Evolutionary conservation across 1,140 invertebrate genomes (phyloP).

Genomic region (Brevipalpus yothersi): DNA sequence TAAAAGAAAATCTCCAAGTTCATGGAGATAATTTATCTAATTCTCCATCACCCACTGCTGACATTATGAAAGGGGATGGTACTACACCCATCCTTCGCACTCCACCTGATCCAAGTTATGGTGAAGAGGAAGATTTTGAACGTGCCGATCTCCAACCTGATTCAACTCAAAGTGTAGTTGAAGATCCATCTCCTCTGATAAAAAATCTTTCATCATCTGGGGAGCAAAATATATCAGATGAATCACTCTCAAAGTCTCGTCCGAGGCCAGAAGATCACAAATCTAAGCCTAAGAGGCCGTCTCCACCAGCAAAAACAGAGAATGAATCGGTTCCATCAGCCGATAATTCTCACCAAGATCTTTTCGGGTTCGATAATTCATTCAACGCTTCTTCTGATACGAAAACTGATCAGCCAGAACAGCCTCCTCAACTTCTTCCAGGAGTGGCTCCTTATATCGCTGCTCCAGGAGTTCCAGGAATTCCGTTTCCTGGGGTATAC

Average conservation of each 20-base stretch:
- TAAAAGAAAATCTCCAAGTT: neutral
- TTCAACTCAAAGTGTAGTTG: too few species aligned
- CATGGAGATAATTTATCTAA: constrained; percentile 2
- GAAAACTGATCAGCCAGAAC: neutral
- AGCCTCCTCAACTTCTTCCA: neutral
- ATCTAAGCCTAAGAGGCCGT: neutral
- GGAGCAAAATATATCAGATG: too few species aligned
- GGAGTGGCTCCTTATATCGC: too few species aligned
- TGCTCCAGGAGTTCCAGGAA: neutral
- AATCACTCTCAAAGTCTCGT: neutral
- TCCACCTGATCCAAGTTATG: constrained; percentile 11
- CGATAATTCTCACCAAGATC: neutral
- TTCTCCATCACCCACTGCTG: constrained; percentile 10
- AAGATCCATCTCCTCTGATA: too few species aligned
- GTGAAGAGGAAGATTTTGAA: constrained; percentile 4
- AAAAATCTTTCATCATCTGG: too few species aligned
- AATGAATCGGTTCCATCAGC: neutral
- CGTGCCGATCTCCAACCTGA: neutral
- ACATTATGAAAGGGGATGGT: constrained; percentile 11
- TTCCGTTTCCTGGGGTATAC: neutral
- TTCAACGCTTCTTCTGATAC: neutral
- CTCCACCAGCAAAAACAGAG: neutral
- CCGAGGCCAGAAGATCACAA: neutral
- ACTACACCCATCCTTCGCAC: constrained; percentile 13
- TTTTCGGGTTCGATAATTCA: neutral